phyloP scores from a whole-genome alignment of 2,888 invertebrate species.

The Diarsia dahlii region DNA sequence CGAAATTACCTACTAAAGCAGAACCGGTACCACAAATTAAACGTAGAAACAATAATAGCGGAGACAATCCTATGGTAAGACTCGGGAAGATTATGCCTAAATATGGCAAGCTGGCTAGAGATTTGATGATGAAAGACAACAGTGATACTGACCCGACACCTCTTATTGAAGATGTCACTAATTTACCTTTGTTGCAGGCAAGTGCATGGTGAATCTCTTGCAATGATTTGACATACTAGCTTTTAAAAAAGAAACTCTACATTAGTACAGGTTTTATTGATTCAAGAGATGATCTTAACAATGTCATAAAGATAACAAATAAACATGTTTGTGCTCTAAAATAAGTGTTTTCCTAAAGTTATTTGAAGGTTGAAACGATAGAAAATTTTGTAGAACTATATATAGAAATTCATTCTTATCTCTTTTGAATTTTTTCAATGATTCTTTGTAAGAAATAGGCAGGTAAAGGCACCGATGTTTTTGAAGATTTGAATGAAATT shows the following conservation, averaged over 20 bases:
- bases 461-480: background rate
- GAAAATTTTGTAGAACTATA: conserved; percentile 52
- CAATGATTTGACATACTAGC: background rate
- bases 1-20: conserved; percentile 76
- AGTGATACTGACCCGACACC: conserved; percentile 72
- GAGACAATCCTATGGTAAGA: conserved; percentile 72
- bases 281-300: conserved; percentile 30
- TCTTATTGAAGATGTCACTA: conserved; percentile 68
- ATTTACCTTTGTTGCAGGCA: conserved; percentile 56
- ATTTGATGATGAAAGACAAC: conserved; percentile 71
- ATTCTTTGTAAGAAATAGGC: background rate
- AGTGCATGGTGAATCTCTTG: conserved; percentile 64
- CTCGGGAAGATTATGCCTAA: conserved; percentile 76
- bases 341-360: conserved; percentile 39
- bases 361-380: conserved; percentile 59
- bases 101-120: conserved; percentile 77
- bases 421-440: background rate
- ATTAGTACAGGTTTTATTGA: background rate
- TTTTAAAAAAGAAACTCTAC: background rate
- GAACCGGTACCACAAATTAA: conserved; percentile 59
- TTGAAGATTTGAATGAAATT: conserved; percentile 37
- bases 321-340: conserved; percentile 37
- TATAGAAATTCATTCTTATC: background rate
- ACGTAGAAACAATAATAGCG: conserved; percentile 64
- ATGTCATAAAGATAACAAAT: conserved; percentile 25